These are phyloP conservation scores for Hypanus sabinus DNA, from an alignment of 2,113 vertebrate genomes.

Conservation along the genomic window DNA sequence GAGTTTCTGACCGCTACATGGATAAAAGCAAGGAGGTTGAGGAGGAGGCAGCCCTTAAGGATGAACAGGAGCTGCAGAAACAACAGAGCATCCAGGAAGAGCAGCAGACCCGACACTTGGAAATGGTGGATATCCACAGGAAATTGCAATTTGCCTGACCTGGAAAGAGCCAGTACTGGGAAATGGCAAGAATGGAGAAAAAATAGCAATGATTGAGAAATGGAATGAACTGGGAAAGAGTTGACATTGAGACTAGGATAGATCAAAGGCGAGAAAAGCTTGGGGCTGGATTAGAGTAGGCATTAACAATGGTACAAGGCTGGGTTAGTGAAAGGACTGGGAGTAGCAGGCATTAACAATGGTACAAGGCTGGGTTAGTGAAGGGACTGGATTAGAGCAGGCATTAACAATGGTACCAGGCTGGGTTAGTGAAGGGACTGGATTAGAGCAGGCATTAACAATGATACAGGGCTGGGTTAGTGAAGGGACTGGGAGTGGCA, in stretches of 20 bases:
- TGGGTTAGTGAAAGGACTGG: too few relatives aligned
- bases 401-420: too few relatives aligned
- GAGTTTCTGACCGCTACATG: conserved; percentile 62
- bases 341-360: too few relatives aligned
- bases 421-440: too few relatives aligned
- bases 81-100: conserved; percentile 56
- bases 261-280: too few relatives aligned
- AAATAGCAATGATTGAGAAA: background rate
- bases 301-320: too few relatives aligned
- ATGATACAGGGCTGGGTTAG: too few relatives aligned
- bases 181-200: background rate
- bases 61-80: conserved; percentile 52
- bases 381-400: too few relatives aligned
- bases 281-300: too few relatives aligned
- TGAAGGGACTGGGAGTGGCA: background rate
- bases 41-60: conserved; percentile 45
- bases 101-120: conserved; percentile 51
- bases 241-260: background rate
- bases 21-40: conserved; percentile 51
- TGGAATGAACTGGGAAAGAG: background rate
- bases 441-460: too few relatives aligned
- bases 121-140: conserved; percentile 53
- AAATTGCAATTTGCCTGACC: too few relatives aligned
- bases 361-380: background rate
- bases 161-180: background rate